Base-by-base conservation (phyloP, 64 coral and sea anemone species). In the Montipora capricornis region DNA sequence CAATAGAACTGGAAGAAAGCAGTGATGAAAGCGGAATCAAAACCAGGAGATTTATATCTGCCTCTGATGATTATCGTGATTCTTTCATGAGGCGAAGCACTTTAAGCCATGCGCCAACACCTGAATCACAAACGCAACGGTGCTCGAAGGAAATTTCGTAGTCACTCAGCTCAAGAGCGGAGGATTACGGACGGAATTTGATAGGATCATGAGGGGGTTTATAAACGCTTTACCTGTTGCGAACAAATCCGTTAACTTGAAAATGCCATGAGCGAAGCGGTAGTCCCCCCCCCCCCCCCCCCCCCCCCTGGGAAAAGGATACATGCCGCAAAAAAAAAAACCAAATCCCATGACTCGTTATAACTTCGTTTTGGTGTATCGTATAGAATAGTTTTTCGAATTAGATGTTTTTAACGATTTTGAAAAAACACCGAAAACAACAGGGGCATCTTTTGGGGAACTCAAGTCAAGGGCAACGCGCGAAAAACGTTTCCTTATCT, bases 101-200 rank as follows among this genome's bases (percentile, higher is more conserved):
- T 14, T 17, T 47, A 17, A 86, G 44, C 49, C 15, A 3, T 13
- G 13, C 82, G 49, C 2, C 45, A 14, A 5, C 44, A 19, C 2
- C 16, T 0, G 3, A 48, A 20, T 49, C 11, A 2, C 62, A 49
- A 17, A 7, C 9, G 13, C 62, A 20, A 11, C 8, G 37, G 46
- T 0, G 10, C 58, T 14, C 13, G 7, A 89, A 45, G n/a, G 22
- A 89, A 76, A 60, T 11, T n/a, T 51, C 49, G 77, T 78, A 78
- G 49, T 48, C 29, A 60, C 5, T 89, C 73, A 5, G 75, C 50
- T 3, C 87, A 77, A 49, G 75, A 89, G 14, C 48, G 17, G 22
- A 46, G 81, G 81, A 55, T n/a, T 93, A 1, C 88, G 84, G 92
- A 47, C 22, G 20, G 75, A 93, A 62, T 93, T 93, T 60, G 92